phyloP scores from a whole-genome alignment of 1,140 invertebrate genomes.

The Cyrtorhinus lividipennis region DNA sequence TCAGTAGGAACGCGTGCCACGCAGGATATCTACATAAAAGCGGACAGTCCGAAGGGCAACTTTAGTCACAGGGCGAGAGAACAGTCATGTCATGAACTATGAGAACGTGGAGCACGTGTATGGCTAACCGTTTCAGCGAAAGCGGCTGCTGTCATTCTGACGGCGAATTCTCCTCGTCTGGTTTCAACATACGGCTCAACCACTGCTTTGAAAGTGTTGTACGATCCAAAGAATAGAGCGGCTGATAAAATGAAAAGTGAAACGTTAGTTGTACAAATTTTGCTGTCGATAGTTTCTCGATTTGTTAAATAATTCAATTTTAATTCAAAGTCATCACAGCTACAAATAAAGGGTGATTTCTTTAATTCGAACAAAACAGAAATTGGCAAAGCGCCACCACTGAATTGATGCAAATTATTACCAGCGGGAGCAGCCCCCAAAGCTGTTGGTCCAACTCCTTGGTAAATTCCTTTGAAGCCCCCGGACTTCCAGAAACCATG shows the following conservation, averaged over 20 bases:
- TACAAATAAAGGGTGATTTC: background rate
- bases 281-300: no score
- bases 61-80: no score
- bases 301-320: no score
- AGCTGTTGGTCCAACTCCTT: constrained; percentile 67
- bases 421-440: constrained; percentile 72
- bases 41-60: background rate
- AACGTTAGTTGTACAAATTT: no score
- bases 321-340: no score
- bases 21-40: constrained; percentile 54
- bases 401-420: constrained; percentile 30
- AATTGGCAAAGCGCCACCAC: no score
- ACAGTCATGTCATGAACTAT: no score
- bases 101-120: no score
- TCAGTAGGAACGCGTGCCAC: constrained; percentile 83
- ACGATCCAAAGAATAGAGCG: constrained; percentile 87
- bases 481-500: constrained; percentile 76
- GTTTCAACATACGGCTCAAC: constrained; percentile 33
- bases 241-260: constrained; percentile 40
- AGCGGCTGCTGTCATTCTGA: constrained; percentile 71
- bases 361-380: no score
- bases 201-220: constrained; percentile 63
- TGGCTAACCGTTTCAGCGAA: constrained; percentile 72
- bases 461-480: constrained; percentile 77
- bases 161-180: constrained; percentile 41